Evolutionary conservation across 2,888 invertebrate genomes (phyloP).

Genomic region (Chrysodeixis includens): DNA sequence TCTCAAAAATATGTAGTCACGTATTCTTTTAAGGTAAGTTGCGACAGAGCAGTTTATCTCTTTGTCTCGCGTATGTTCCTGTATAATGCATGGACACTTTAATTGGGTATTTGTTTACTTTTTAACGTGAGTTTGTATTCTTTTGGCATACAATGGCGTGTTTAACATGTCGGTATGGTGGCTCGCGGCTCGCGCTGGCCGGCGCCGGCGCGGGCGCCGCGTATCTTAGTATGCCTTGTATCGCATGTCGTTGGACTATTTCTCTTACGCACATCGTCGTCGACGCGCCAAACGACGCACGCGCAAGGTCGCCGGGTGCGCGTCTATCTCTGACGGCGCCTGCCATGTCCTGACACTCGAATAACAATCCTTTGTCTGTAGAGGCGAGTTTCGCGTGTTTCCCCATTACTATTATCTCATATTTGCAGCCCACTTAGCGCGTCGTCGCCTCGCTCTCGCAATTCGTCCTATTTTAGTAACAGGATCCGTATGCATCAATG

Average conservation of each 20-base stretch:
- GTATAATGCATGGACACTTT: conserved; percentile 39
- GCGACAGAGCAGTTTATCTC: conserved; percentile 27
- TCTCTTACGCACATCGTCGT: conserved; percentile 64
- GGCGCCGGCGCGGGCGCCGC: conserved; percentile 74
- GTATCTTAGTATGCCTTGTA: conserved; percentile 74
- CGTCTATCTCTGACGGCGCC: conserved; percentile 79
- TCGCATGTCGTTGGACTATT: conserved; percentile 70
- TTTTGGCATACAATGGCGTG: conserved; percentile 73
- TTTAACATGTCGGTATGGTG: conserved; percentile 72
- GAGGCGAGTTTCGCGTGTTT: conserved; percentile 52
- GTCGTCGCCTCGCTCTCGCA: conserved; percentile 71
- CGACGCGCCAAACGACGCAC: conserved; percentile 70
- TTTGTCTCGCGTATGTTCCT: conserved; percentile 14
- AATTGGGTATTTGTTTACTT: conserved; percentile 66
- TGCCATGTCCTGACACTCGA: conserved; percentile 65
- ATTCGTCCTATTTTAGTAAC: conserved; percentile 76
- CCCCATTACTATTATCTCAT: conserved; percentile 62
- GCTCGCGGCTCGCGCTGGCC: conserved; percentile 47
- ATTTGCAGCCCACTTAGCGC: conserved; percentile 69
- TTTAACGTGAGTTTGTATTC: conserved; percentile 58
- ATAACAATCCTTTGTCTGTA: conserved; percentile 67
- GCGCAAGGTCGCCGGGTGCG: conserved; percentile 85
- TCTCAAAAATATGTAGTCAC: conserved; percentile 19
- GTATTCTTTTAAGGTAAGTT: conserved; percentile 8
- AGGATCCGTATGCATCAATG: conserved; percentile 75